Conservation (phyloP, 1,140 invertebrate genomes). For the Bombus haemorrhoidalis region DNA sequence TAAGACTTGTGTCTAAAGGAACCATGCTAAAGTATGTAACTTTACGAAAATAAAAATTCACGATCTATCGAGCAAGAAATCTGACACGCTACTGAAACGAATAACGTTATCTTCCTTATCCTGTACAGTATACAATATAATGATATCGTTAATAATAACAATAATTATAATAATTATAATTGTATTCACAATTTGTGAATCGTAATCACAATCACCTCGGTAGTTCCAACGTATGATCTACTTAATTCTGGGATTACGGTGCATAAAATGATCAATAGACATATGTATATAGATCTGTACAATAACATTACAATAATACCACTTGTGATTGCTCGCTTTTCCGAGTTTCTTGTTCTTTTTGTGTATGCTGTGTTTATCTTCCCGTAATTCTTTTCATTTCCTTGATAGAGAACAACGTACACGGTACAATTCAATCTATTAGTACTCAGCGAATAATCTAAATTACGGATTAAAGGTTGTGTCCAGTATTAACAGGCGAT, state of each 20-base stretch:
- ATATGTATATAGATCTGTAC: conserved; percentile 71
- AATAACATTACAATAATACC: conserved; percentile 76
- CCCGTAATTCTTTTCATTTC: background rate
- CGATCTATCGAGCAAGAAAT: conserved; percentile 15
- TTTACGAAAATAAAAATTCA: conserved; percentile 38
- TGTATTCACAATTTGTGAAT: background rate
- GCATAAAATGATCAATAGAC: conserved; percentile 54
- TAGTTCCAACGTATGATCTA: conserved; percentile 36
- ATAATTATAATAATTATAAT: conserved; percentile 37
- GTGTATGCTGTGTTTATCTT: background rate
- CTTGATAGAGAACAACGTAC: background rate
- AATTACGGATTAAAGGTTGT: background rate
- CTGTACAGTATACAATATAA: conserved; percentile 47
- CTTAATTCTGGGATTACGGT: conserved; percentile 61
- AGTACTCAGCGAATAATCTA: background rate
- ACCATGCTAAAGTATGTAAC: conserved; percentile 12
- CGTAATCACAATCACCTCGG: conserved; percentile 23
- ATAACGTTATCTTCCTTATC: conserved; percentile 24
- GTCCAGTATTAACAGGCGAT: background rate
- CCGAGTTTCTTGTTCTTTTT: conserved; percentile 21
- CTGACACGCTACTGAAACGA: conserved; percentile 23
- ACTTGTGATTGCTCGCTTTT: conserved; percentile 59
- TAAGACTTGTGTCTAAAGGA: conserved; percentile 14
- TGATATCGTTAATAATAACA: conserved; percentile 41
- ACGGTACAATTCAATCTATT: background rate